Evolutionary conservation across 2,797 vertebrate genomes (phyloP).

Genomic region (Xenopus petersii): DNA sequence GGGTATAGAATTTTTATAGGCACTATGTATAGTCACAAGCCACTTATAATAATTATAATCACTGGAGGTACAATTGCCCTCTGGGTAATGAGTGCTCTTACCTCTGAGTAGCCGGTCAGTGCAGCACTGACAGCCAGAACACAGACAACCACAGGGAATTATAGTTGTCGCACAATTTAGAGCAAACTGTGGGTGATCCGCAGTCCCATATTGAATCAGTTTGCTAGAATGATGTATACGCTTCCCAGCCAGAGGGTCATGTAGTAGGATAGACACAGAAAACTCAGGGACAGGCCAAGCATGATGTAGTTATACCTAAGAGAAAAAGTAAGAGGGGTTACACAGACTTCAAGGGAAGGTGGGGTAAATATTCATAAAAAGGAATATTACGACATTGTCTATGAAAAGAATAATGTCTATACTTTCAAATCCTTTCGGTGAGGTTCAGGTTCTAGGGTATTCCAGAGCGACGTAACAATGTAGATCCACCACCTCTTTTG

Average conservation of each 20-base stretch:
- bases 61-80: too few species aligned
- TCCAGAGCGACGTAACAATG: too few species aligned
- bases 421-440: too few species aligned
- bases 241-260: conserved; percentile 84
- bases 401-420: too few species aligned
- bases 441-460: too few species aligned
- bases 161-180: conserved; percentile 82
- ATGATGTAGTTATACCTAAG: conserved; percentile 89
- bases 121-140: conserved; percentile 67
- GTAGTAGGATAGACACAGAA: conserved; percentile 85
- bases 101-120: conserved; percentile 83
- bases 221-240: conserved; percentile 90
- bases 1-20: too few species aligned
- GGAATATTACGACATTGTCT: too few species aligned
- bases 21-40: too few species aligned
- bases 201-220: conserved; percentile 94
- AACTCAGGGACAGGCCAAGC: conserved; percentile 85
- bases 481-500: too few species aligned
- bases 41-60: too few species aligned
- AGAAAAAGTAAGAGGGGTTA: background rate
- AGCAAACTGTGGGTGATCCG: conserved; percentile 84
- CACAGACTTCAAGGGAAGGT: too few species aligned
- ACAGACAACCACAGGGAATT: conserved; percentile 63
- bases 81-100: conserved; percentile 44
- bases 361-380: too few species aligned